Evolutionary conservation across 2,888 invertebrate genomes (phyloP), one percentile per base, ranked within the genome.

Genomic region (Gastracanthus pulcherrimus): DNA sequence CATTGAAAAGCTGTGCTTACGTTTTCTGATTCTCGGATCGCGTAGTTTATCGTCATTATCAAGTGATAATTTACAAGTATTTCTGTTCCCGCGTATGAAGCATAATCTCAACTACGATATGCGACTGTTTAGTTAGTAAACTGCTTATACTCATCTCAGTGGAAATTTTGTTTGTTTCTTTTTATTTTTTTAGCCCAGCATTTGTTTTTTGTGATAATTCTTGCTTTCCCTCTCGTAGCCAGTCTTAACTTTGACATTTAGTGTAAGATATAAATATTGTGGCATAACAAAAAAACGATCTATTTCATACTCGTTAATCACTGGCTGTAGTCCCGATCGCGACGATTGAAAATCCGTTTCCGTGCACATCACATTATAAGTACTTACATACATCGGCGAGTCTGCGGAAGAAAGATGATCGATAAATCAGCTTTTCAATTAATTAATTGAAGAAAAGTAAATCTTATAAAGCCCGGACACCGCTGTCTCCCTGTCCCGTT

Each of bases 221-320:
- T 48, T 26, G 58, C 29, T 38, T 80, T 86, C 85, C 87, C 85
- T 87, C 85, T 88, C 87, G 82, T 85, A 85, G 87, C 85, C 86
- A 86, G 60, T 83, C 84, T 87, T 86, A 84, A 84, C 85, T 87
- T 85, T 83, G 76, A 85, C 74, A 48, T 86, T 86, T 87, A 87
- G 85, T 85, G 85, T 87, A 87, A 88, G 86, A 87, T 87, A 87
- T 83, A 86, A 82, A 78, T 78, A 69, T 34, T 60, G 62, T 62
- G 70, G 60, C 77, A 70, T 87, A 85, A 74, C 13, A 64, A 38
- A 51, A 45, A 80, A 84, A 86, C 83, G 85, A 89, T 86, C 87
- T 87, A 89, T 88, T 89, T 89, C 88, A 85, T 87, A 87, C 86
- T 87, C 83, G 84, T 86, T 88, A 87, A 87, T 84, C 84, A 85